Base-by-base conservation (phyloP, 2,797 vertebrate species). In the Phataginus tetradactyla region DNA sequence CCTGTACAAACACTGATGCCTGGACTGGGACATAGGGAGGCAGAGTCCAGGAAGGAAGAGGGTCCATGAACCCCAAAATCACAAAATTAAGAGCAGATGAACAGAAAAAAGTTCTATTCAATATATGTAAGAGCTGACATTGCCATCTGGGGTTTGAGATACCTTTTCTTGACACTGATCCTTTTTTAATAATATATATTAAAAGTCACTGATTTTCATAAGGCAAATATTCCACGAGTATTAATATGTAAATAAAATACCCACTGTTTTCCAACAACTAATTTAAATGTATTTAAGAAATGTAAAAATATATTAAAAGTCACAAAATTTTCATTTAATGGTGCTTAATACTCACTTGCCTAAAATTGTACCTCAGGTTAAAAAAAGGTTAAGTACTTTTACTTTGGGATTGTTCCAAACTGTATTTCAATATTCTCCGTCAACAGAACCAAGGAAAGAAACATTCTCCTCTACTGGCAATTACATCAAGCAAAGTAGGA, bases 61-160 rank as follows among this genome's bases (percentile, higher is more conserved):
- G 45, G 83, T 14, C 61, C 18, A 25, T 0, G 32, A 71, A 83
- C 21, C 29, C 74, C 53, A 51, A 85, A 88, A 88, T 49, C 37
- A 64, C 18, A 94, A 96, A 97, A 90, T 25, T 45, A 87, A 91
- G 94, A 92, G 64, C 34, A 3, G 72, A 75, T 42, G 34, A 86
- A 57, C 69, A 96, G 15, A 83, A 77, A 9, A 57, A 69, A 39
- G 34, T 45, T 75, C 78, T 32, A 75, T 20, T 45, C 78, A 90
- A 95, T 12, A 91, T 0, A 23, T 4, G 1, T 32, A 75, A 86
- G 13, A 77, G 66, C 1, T 77, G 45, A 42, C 21, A 80, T 14
- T 1, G 1, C 55, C 45, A 78, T 59, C 12, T 51, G 42, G 27
- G 29, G 11, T 53, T 61, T n/a, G n/a, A 81, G 84, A 91, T 37